phyloP scores from a whole-genome alignment of 2,797 vertebrate species.

The Echeneis naucrates region DNA sequence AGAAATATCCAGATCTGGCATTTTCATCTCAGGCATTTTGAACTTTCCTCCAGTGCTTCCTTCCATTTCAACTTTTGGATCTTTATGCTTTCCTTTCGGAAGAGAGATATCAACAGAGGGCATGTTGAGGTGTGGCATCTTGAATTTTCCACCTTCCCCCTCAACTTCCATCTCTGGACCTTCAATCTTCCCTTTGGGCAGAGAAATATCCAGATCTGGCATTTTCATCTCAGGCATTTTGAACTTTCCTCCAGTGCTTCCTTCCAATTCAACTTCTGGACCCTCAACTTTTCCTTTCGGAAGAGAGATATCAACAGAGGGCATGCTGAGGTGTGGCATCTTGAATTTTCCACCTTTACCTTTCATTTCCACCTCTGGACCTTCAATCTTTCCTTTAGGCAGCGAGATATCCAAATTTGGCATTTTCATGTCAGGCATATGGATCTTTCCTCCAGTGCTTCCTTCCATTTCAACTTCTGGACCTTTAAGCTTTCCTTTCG shows the following conservation, averaged over 20 bases:
- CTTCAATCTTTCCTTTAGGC: conserved; percentile 26
- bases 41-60: no score
- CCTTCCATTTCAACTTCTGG: conserved; percentile 35
- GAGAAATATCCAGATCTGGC: conserved; percentile 70
- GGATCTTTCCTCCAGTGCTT: conserved; percentile 12
- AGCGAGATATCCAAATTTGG: conserved; percentile 70
- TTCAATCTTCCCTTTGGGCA: conserved; percentile 27
- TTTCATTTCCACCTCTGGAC: conserved; percentile 24
- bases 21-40: no score
- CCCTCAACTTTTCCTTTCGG: not conserved
- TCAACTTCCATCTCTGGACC: conserved; percentile 23
- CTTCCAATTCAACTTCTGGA: not conserved
- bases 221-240: conserved; percentile 53
- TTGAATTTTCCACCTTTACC: conserved; percentile 52
- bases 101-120: conserved; percentile 34
- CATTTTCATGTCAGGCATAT: conserved; percentile 56
- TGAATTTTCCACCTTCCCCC: conserved; percentile 51
- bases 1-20: no score
- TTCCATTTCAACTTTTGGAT: not conserved
- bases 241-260: not conserved
- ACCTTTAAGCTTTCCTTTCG: conserved; percentile 62
- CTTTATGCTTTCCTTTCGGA: not conserved
- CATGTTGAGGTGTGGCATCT: conserved; percentile 56
- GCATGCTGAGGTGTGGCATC: conserved; percentile 62
- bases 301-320: conserved; percentile 6